Evolutionary conservation across 2,888 invertebrate species (phyloP).

Genomic region (Yponomeuta cagnagella): DNA sequence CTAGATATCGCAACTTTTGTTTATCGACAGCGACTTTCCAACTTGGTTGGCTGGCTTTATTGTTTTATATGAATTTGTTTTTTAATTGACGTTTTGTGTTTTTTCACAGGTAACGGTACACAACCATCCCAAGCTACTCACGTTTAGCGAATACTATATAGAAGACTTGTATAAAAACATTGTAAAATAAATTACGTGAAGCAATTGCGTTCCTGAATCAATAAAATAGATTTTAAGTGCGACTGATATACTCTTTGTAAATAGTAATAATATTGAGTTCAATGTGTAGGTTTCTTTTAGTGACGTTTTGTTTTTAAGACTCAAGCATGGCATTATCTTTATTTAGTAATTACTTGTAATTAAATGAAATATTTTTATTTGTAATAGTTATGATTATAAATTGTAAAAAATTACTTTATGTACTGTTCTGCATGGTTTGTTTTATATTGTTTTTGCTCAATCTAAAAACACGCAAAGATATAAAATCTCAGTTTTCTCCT

Average conservation of each 20-base stretch:
- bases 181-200: conserved; percentile 29
- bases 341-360: background rate
- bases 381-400: background rate
- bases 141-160: conserved; percentile 40
- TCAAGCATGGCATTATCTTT: conserved; percentile 11
- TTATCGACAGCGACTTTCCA: no score
- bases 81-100: background rate
- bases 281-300: conserved; percentile 7
- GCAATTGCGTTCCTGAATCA: conserved; percentile 49
- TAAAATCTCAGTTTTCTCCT: no score
- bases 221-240: conserved; percentile 23
- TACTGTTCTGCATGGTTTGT: background rate
- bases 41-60: no score
- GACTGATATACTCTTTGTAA: conserved; percentile 31
- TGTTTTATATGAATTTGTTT: background rate
- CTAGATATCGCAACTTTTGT: no score
- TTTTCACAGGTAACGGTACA: conserved; percentile 54
- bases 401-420: background rate
- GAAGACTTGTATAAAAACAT: conserved; percentile 30
- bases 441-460: conserved; percentile 1
- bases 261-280: background rate
- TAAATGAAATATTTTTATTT: background rate
- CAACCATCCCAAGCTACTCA: conserved; percentile 60
- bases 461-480: background rate
- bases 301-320: background rate